phyloP scores from a whole-genome alignment of 2,888 invertebrate species.

The Imbricaverruca yamaguchii region DNA sequence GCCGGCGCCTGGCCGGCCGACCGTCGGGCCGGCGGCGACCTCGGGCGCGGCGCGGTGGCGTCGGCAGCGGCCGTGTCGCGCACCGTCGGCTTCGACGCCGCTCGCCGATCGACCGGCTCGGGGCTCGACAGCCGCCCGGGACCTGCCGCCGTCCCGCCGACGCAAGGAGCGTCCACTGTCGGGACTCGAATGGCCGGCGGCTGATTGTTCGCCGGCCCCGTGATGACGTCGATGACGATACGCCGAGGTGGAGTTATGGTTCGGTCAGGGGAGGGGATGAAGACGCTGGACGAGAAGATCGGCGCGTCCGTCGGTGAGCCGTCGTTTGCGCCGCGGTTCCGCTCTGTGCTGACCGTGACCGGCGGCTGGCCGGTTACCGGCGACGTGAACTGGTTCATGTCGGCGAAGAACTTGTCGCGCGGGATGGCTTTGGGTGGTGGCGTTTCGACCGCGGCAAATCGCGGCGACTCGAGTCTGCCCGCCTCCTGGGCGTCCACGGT shows the following conservation, averaged over 20 bases:
- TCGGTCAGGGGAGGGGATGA: constrained; percentile 68
- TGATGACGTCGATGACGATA: constrained; percentile 58
- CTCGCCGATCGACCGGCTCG: constrained; percentile 59
- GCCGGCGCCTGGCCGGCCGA: no score
- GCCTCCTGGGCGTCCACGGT: not conserved
- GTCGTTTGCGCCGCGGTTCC: constrained; percentile 59
- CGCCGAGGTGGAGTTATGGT: constrained; percentile 73
- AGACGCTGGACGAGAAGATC: constrained; percentile 35
- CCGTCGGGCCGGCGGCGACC: no score
- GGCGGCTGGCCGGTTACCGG: constrained; percentile 53
- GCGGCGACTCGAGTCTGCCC: not conserved
- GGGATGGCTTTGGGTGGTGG: constrained; percentile 83
- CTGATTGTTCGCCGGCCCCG: constrained; percentile 83
- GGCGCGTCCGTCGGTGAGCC: constrained; percentile 26
- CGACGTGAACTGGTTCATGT: constrained; percentile 84
- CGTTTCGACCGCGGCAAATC: constrained; percentile 45
- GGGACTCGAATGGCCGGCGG: constrained; percentile 80
- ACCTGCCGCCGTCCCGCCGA: constrained; percentile 24
- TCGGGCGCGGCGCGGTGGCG: constrained; percentile 78
- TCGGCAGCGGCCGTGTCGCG: constrained; percentile 53
- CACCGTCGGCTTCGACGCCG: no score
- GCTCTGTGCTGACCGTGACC: constrained; percentile 44
- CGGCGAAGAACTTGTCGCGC: constrained; percentile 80
- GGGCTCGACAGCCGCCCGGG: constrained; percentile 75
- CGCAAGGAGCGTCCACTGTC: constrained; percentile 42